phyloP scores from a whole-genome alignment of 2,888 invertebrate genomes.

The Cylindroiulus punctatus region DNA sequence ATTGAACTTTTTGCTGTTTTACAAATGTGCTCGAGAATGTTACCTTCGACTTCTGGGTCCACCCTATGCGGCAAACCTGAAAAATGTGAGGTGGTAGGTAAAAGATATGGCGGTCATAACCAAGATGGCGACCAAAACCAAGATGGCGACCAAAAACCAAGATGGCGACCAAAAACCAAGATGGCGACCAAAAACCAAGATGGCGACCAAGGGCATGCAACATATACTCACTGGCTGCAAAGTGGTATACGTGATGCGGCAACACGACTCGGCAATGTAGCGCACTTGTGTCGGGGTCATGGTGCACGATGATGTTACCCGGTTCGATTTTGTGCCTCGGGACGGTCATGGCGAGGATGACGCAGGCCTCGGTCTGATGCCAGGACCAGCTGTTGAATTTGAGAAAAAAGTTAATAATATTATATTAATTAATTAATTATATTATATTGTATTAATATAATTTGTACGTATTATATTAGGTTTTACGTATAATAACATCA shows the following conservation, averaged over 20 bases:
- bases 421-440: too few species aligned
- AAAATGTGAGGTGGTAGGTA: too few species aligned
- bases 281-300: neutral
- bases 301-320: neutral
- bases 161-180: neutral
- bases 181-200: neutral
- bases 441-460: too few species aligned
- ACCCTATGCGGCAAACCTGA: neutral
- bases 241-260: neutral
- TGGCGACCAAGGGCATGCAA: too few species aligned
- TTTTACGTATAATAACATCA: too few species aligned
- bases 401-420: too few species aligned
- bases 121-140: neutral
- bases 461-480: too few species aligned
- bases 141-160: neutral
- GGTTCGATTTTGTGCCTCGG: neutral
- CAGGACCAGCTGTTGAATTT: neutral
- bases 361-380: neutral
- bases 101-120: too few species aligned
- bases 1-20: too few species aligned
- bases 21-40: neutral
- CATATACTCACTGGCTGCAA: neutral
- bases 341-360: neutral
- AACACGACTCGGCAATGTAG: neutral
- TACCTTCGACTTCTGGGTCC: neutral